These are phyloP conservation scores for Hipposideros armiger DNA, from an alignment of 2,113 vertebrate genomes.

Conservation along the genomic window DNA sequence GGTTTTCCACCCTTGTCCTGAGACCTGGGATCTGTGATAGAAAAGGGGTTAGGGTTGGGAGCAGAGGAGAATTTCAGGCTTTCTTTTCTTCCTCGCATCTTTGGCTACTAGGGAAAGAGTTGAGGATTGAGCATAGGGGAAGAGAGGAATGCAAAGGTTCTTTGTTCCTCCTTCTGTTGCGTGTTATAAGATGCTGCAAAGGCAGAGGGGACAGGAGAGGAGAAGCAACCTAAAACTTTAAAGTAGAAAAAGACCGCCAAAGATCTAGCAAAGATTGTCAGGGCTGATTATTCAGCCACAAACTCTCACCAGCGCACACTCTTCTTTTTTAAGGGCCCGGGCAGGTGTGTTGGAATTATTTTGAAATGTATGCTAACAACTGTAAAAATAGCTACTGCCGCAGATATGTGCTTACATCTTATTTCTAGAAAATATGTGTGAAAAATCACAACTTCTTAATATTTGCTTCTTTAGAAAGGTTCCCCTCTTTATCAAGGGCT, in stretches of 20 bases:
- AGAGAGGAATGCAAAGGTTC: not conserved
- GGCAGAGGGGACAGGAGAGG: not conserved
- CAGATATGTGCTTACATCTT: not conserved
- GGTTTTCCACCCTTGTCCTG: not conserved
- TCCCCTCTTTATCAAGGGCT: not conserved
- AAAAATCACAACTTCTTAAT: not conserved
- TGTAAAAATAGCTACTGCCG: constrained; percentile 41
- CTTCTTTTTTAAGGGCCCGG: not conserved
- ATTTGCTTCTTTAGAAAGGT: not conserved
- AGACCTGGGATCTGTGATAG: not conserved
- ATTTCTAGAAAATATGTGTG: constrained; percentile 30
- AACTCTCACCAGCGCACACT: not conserved
- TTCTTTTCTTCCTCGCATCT: not conserved
- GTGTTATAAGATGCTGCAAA: not conserved
- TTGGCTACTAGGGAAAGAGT: not conserved
- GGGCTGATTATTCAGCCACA: not conserved
- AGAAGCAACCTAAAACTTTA: not conserved
- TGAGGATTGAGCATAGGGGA: not conserved
- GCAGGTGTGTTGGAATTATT: constrained; percentile 33
- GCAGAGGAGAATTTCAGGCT: not conserved
- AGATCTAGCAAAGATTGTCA: not conserved
- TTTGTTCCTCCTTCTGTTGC: not conserved
- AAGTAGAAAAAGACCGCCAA: not conserved
- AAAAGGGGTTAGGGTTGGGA: not conserved
- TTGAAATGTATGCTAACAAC: constrained; percentile 4